Evolutionary conservation across 2,113 vertebrate genomes (phyloP).

Genomic region (Cercocebus atys): DNA sequence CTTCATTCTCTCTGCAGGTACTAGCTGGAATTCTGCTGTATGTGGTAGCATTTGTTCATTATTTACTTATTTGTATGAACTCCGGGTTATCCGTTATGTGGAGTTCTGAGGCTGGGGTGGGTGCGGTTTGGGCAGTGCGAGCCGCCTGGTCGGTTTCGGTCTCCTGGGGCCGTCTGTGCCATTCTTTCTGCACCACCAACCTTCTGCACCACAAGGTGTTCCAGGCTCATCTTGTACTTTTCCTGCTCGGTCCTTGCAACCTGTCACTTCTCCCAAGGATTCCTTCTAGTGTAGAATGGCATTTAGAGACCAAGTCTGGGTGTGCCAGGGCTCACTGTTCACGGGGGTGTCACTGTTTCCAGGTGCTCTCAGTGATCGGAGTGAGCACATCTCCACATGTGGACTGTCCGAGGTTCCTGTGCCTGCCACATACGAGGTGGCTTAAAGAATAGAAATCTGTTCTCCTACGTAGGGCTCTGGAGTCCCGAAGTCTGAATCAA

Average conservation of each 20-base stretch:
- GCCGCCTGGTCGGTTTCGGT: background rate
- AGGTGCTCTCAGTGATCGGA: background rate
- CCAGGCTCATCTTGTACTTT: background rate
- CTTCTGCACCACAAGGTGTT: background rate
- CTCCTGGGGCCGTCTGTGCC: background rate
- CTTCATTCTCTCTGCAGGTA: background rate
- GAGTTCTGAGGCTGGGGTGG: background rate
- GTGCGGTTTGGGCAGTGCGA: too few relatives aligned
- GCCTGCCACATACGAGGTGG: background rate
- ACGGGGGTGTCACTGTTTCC: background rate
- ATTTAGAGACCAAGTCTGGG: background rate
- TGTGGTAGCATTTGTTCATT: background rate
- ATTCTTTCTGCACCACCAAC: background rate
- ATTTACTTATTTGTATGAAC: background rate
- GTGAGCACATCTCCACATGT: background rate
- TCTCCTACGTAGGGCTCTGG: too few relatives aligned
- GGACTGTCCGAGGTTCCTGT: background rate
- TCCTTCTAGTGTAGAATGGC: background rate
- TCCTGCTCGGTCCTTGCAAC: background rate
- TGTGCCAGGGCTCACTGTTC: background rate
- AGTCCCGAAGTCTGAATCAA: too few relatives aligned
- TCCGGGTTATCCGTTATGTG: background rate
- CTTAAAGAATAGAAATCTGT: background rate
- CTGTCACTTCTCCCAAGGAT: background rate
- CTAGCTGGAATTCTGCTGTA: background rate